These are phyloP conservation scores for Manacus vitellinus DNA, from an alignment of 2,113 vertebrate species.

Conservation along the genomic window DNA sequence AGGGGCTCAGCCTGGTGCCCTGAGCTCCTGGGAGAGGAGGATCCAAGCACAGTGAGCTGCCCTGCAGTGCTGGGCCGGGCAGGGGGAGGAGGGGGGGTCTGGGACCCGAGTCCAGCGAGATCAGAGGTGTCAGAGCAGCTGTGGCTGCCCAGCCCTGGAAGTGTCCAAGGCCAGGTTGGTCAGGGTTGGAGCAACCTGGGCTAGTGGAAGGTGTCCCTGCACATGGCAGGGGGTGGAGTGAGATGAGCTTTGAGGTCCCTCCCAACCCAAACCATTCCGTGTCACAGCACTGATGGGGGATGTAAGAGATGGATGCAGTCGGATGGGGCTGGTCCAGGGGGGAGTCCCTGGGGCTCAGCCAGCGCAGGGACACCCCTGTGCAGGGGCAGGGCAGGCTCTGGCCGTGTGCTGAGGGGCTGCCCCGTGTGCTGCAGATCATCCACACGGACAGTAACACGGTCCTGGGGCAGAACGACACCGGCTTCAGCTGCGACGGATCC, in stretches of 20 bases:
- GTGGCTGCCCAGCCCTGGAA: neutral
- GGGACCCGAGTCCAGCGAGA: neutral
- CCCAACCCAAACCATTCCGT: neutral
- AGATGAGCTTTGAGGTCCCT: neutral
- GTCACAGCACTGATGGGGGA: fast-evolving
- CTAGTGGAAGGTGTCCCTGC: neutral
- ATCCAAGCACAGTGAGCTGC: fast-evolving
- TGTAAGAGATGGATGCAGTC: fast-evolving
- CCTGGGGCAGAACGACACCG: conserved; percentile 95
- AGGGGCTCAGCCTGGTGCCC: neutral
- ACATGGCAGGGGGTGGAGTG: neutral
- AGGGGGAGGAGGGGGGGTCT: neutral
- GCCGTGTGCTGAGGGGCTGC: no score
- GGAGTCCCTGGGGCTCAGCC: neutral
- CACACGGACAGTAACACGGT: conserved; percentile 97
- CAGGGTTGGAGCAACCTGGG: neutral
- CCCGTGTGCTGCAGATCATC: conserved; percentile 81
- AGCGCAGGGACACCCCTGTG: fast-evolving
- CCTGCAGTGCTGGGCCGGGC: neutral
- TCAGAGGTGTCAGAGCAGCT: neutral
- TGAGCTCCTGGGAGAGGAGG: neutral
- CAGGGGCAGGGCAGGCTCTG: neutral
- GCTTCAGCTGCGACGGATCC: conserved; percentile 95
- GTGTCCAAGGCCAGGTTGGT: neutral
- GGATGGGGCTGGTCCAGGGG: neutral